Conservation (phyloP, 1,140 invertebrate genomes). For the Tetramorium parvispinum region DNA sequence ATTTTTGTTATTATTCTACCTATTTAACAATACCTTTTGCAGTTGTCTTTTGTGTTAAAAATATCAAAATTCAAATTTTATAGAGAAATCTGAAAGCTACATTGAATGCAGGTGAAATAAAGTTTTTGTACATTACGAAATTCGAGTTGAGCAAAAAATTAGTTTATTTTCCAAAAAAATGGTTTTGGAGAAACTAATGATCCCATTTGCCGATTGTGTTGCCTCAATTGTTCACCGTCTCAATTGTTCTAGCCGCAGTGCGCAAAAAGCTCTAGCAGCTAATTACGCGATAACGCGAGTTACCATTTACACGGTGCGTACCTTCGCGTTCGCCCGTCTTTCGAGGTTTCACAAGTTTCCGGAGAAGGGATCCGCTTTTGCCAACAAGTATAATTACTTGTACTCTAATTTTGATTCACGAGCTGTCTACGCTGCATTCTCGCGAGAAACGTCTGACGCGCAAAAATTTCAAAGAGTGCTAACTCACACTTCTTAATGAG, state of each 20-base stretch:
- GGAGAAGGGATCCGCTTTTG: constrained; percentile 16
- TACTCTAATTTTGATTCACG: constrained; percentile 52
- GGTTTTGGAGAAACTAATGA: not conserved
- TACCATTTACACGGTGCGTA: constrained; percentile 27
- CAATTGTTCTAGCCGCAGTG: constrained; percentile 5
- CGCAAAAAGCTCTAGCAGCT: constrained; percentile 12
- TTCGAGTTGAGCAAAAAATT: not conserved
- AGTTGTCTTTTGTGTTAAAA: not conserved
- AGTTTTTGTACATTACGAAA: not conserved
- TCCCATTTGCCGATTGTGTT: constrained; percentile 5
- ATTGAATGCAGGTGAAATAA: not conserved
- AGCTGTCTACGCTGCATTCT: constrained; percentile 30
- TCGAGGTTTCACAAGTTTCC: constrained; percentile 17
- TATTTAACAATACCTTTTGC: not conserved
- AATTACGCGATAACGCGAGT: constrained; percentile 30
- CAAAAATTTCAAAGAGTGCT: constrained; percentile 22
- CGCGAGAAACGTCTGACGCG: constrained; percentile 1
- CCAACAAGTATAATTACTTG: constrained; percentile 29
- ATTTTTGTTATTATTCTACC: not conserved
- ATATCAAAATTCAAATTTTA: not conserved
- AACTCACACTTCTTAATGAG: constrained; percentile 18
- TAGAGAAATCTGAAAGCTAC: not conserved
- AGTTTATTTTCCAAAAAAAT: not conserved
- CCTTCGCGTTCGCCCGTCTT: constrained; percentile 27
- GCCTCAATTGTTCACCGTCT: constrained; percentile 3